phyloP scores from a whole-genome alignment of 2,113 vertebrate genomes.

The Leptobrachium ailaonicum region DNA sequence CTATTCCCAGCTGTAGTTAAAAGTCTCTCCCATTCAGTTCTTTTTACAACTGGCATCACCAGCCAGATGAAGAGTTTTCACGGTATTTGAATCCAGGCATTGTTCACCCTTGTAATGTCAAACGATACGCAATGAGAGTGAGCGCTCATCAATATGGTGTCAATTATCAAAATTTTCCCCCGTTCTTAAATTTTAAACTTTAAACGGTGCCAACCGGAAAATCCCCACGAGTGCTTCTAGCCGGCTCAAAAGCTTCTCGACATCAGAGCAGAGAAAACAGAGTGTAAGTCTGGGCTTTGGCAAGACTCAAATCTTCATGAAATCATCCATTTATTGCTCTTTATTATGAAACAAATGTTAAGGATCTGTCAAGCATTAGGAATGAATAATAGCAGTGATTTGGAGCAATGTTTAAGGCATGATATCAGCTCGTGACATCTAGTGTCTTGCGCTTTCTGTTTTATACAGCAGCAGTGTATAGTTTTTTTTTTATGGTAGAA shows the following conservation, averaged over 20 bases:
- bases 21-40: too few species aligned
- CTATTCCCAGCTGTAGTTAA: too few species aligned
- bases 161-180: constrained; percentile 26
- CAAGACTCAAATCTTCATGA: constrained; percentile 30
- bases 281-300: constrained; percentile 17
- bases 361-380: constrained; percentile 36
- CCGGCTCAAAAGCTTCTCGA: constrained; percentile 25
- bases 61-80: background rate
- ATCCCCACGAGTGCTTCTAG: constrained; percentile 23
- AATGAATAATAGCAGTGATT: constrained; percentile 35
- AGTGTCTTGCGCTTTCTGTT: constrained; percentile 25
- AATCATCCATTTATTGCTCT: constrained; percentile 46
- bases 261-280: constrained; percentile 21
- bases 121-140: background rate
- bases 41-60: too few species aligned
- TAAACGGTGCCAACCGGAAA: constrained; percentile 19
- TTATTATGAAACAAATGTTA: constrained; percentile 46
- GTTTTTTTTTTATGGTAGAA: background rate
- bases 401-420: constrained; percentile 11
- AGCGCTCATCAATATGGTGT: constrained; percentile 4
- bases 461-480: constrained; percentile 13
- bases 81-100: background rate
- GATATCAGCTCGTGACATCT: constrained; percentile 4
- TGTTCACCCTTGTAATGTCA: background rate
- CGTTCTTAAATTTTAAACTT: constrained; percentile 11